Percentiles rank a stretch among this genome's conserved stretches.
These are phyloP conservation scores for Thalassoma bifasciatum DNA, from an alignment of 2,113 vertebrate species.

Conservation along the genomic window DNA sequence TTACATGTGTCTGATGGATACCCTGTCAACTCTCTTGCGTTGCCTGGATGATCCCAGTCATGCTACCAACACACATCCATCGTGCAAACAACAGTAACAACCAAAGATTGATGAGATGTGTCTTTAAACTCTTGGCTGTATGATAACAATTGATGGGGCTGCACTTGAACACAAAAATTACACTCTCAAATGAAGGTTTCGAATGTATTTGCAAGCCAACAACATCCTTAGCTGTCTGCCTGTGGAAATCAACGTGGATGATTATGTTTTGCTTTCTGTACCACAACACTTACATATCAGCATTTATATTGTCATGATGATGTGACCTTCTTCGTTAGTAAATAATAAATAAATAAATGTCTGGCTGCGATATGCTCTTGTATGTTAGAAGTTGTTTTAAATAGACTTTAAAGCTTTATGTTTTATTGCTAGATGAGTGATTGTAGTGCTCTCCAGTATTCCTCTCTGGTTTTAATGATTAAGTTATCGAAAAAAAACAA, in stretches of 20 bases:
- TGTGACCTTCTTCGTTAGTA: neutral
- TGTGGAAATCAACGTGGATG: neutral
- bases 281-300: neutral
- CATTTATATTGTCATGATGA: conserved; percentile 21
- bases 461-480: neutral
- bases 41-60: conserved; percentile 5
- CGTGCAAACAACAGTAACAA: neutral
- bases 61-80: neutral
- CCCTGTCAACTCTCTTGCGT: conserved; percentile 14
- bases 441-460: neutral
- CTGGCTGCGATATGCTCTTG: too few relatives aligned
- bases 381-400: too few relatives aligned
- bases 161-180: neutral
- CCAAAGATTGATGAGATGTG: conserved; percentile 30
- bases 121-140: neutral
- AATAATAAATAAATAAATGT: too few relatives aligned
- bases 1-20: conserved; percentile 45
- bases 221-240: neutral
- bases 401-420: neutral
- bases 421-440: neutral
- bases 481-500: too few relatives aligned
- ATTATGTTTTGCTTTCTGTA: conserved; percentile 9
- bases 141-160: conserved; percentile 32
- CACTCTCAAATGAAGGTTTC: neutral
- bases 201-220: neutral